Evolutionary conservation across 2,113 vertebrate genomes (phyloP).

Genomic region (Mesocricetus auratus): DNA sequence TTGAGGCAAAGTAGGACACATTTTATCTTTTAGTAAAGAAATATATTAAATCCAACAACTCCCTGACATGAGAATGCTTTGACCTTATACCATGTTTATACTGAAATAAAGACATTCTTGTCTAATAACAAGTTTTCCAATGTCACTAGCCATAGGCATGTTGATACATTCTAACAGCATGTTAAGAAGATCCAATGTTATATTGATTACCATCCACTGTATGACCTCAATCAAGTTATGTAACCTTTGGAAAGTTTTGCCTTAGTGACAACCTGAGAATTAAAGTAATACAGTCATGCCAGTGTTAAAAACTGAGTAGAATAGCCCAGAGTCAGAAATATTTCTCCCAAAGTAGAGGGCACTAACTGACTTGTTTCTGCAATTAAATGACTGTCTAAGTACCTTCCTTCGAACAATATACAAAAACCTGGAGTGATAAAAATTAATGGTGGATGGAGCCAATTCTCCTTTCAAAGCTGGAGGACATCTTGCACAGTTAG

Average conservation of each 20-base stretch:
- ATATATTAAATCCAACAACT: slow-evolving; percentile 18
- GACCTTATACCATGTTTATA: neutral
- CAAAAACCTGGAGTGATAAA: slow-evolving; percentile 55
- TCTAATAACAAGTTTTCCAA: neutral
- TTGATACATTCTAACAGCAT: neutral
- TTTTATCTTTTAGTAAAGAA: slow-evolving; percentile 6
- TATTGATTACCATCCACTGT: neutral
- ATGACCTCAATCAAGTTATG: neutral
- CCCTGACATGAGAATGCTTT: neutral
- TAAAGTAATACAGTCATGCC: neutral
- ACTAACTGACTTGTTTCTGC: slow-evolving; percentile 47
- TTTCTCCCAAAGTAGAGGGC: neutral
- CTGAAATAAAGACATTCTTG: slow-evolving; percentile 4
- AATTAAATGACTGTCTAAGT: slow-evolving; percentile 58
- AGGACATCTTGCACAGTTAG: slow-evolving; percentile 22
- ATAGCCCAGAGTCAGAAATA: neutral
- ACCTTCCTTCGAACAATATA: slow-evolving; percentile 51
- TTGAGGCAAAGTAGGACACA: neutral
- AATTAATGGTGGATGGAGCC: slow-evolving; percentile 65
- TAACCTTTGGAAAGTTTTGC: neutral
- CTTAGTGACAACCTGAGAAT: neutral
- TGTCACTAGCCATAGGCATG: neutral
- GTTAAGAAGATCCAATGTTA: neutral
- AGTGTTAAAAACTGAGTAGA: slow-evolving; percentile 4
- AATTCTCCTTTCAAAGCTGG: slow-evolving; percentile 62